phyloP scores from a whole-genome alignment of 2,888 invertebrate species.

The Aquatica leii region DNA sequence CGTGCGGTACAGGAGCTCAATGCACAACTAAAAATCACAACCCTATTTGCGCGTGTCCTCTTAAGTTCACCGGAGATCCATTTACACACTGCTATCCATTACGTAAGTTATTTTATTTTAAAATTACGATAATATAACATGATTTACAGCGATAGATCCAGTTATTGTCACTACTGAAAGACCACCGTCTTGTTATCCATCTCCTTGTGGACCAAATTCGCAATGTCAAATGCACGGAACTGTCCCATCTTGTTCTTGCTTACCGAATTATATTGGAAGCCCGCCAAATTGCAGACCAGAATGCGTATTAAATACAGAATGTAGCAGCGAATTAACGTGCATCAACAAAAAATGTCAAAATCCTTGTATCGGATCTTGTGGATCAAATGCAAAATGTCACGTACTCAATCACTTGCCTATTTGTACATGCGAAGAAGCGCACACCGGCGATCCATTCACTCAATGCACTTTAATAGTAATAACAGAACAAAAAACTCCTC shows the following conservation, averaged over 20 bases:
- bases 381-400: slow-evolving; percentile 79
- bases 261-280: slow-evolving; percentile 79
- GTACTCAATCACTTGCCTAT: slow-evolving; percentile 84
- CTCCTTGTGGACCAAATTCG: slow-evolving; percentile 86
- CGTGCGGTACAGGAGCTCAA: slow-evolving; percentile 85
- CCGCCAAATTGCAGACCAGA: slow-evolving; percentile 83
- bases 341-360: slow-evolving; percentile 82
- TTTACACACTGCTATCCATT: slow-evolving; percentile 77
- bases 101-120: slow-evolving; percentile 64
- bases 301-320: slow-evolving; percentile 81
- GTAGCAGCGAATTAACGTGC: slow-evolving; percentile 78
- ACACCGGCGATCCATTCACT: slow-evolving; percentile 82
- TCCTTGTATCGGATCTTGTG: slow-evolving; percentile 85
- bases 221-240: slow-evolving; percentile 78
- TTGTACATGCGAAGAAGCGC: slow-evolving; percentile 78
- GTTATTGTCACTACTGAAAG: slow-evolving; percentile 65
- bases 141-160: slow-evolving; percentile 48
- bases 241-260: slow-evolving; percentile 80
- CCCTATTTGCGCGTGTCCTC: slow-evolving; percentile 86
- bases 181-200: slow-evolving; percentile 80
- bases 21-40: slow-evolving; percentile 86
- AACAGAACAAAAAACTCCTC: slow-evolving; percentile 46
- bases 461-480: slow-evolving; percentile 70
- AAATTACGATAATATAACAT: neutral
- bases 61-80: slow-evolving; percentile 87